Conservation (phyloP, 2,888 invertebrate genomes). For the Tetramorium bicarinatum region DNA sequence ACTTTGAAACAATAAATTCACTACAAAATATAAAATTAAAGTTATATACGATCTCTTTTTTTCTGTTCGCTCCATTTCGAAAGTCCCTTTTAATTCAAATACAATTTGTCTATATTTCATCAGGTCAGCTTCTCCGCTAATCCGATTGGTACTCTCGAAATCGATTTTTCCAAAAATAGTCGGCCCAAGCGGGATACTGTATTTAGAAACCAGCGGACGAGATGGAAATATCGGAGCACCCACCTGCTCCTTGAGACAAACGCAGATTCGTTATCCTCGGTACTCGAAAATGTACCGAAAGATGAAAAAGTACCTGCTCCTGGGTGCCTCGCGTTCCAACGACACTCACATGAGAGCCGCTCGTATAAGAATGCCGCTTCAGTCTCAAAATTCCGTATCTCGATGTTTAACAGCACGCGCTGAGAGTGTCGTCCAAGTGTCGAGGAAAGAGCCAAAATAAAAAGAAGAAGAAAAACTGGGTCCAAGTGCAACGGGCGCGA, state of each 20-base stretch:
- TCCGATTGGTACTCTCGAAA: background rate
- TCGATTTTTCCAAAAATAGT: constrained; percentile 48
- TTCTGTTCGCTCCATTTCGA: background rate
- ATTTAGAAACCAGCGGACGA: constrained; percentile 16
- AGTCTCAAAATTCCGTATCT: background rate
- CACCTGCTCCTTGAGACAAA: background rate
- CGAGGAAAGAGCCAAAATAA: background rate
- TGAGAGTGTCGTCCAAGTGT: background rate
- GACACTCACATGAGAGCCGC: background rate
- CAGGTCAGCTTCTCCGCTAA: background rate
- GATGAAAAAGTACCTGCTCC: background rate
- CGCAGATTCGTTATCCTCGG: background rate
- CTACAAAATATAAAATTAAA: background rate
- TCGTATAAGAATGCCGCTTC: background rate
- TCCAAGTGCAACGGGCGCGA: background rate
- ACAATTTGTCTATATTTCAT: background rate
- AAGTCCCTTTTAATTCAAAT: background rate
- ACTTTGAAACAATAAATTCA: background rate
- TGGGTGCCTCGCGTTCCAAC: background rate
- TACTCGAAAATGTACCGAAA: background rate
- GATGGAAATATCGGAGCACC: constrained; percentile 10
- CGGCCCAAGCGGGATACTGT: background rate
- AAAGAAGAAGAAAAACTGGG: background rate
- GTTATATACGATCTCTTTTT: background rate
- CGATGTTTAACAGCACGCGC: background rate